These are phyloP conservation scores for Cerastis leucographa DNA, from an alignment of 2,888 invertebrate genomes.

Conservation along the genomic window DNA sequence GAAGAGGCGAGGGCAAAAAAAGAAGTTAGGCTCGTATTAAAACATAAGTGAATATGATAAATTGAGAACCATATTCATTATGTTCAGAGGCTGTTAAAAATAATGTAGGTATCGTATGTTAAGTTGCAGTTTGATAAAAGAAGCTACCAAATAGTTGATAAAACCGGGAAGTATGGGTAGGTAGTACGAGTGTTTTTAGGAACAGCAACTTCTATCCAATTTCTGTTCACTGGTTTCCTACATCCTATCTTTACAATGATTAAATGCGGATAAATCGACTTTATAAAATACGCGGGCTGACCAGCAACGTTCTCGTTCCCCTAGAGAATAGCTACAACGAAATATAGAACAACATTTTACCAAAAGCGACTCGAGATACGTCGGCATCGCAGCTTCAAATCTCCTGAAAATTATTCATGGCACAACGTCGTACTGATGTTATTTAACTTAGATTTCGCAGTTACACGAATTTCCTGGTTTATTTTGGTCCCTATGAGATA, in stretches of 20 bases:
- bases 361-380: conserved; percentile 62
- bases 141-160: background rate
- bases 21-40: background rate
- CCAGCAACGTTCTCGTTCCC: conserved; percentile 46
- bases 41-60: background rate
- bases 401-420: conserved; percentile 64
- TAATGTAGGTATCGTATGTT: no score
- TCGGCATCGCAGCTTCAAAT: conserved; percentile 61
- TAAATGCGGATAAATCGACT: conserved; percentile 42
- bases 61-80: background rate
- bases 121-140: background rate
- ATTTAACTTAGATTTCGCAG: conserved; percentile 63
- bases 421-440: conserved; percentile 59
- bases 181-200: background rate
- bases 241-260: conserved; percentile 22
- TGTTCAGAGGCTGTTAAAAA: background rate
- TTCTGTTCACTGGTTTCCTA: background rate
- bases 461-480: conserved; percentile 55
- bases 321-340: conserved; percentile 58
- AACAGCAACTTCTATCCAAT: background rate
- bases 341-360: conserved; percentile 59
- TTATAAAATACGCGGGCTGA: conserved; percentile 48
- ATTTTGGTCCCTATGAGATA: conserved; percentile 54
- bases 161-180: background rate
- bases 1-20: no score